Evolutionary conservation across 2,113 vertebrate species (phyloP).

Genomic region (Aviceda subcristata): DNA sequence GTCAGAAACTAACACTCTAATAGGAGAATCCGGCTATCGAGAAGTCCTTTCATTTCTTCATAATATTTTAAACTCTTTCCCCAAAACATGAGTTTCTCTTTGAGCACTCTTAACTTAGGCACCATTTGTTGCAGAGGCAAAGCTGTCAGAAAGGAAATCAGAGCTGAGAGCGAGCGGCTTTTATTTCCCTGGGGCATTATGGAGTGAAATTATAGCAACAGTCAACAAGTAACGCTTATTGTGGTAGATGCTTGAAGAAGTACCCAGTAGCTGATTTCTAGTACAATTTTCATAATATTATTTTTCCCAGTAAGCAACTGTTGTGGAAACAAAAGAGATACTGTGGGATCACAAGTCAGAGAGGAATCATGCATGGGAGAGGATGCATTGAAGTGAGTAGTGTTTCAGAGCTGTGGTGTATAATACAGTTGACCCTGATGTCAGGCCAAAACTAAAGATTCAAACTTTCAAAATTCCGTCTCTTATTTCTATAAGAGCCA

Average conservation of each 20-base stretch:
- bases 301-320: background rate
- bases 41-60: background rate
- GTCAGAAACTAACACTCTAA: background rate
- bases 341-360: background rate
- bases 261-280: background rate
- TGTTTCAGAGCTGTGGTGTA: background rate
- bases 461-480: background rate
- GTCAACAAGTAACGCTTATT: background rate
- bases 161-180: background rate
- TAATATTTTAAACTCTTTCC: background rate
- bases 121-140: background rate
- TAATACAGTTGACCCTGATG: accelerated
- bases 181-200: background rate
- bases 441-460: background rate
- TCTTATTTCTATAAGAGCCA: background rate
- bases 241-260: background rate
- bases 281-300: background rate
- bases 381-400: background rate
- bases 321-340: background rate
- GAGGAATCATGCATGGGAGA: background rate
- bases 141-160: background rate
- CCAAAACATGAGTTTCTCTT: background rate
- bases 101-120: background rate
- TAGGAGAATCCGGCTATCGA: background rate
- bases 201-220: background rate